Evolutionary conservation across 30 jellyfish, hydroid and myxozoan genomes (phyloP).

Genomic region (Aurelia coerulea): DNA sequence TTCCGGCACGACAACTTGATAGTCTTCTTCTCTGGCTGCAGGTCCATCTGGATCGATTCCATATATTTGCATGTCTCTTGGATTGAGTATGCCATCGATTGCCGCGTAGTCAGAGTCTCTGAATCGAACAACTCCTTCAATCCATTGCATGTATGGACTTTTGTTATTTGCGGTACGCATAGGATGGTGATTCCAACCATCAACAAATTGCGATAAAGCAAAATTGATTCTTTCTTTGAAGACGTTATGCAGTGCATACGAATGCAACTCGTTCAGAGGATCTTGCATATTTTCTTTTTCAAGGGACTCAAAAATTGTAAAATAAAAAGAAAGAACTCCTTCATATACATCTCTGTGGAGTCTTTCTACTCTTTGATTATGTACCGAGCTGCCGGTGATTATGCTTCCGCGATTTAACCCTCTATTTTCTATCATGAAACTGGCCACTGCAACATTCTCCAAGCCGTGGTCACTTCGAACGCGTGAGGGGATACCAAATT

Average conservation of each 20-base stretch:
- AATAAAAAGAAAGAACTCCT: slow-evolving; percentile 31
- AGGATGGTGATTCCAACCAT: too few relatives aligned
- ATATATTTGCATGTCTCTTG: not conserved
- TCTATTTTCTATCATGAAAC: not conserved
- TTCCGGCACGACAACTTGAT: slow-evolving; percentile 20
- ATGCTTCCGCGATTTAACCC: slow-evolving; percentile 17
- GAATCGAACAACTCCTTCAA: slow-evolving; percentile 6
- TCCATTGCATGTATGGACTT: slow-evolving; percentile 11
- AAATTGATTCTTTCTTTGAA: slow-evolving; percentile 2
- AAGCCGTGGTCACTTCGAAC: slow-evolving; percentile 36
- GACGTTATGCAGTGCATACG: not conserved
- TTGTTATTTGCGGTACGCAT: too few relatives aligned
- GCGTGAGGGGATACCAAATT: slow-evolving; percentile 29
- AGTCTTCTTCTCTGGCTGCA: slow-evolving; percentile 6
- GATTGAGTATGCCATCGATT: not conserved
- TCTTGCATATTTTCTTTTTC: not conserved
- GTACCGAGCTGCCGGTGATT: slow-evolving; percentile 30
- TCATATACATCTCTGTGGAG: slow-evolving; percentile 19
- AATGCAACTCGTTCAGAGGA: slow-evolving; percentile 17
- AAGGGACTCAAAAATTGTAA: not conserved
- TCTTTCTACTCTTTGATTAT: not conserved
- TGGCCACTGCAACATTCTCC: slow-evolving; percentile 23
- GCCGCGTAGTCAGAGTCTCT: not conserved
- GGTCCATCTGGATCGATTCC: slow-evolving; percentile 9
- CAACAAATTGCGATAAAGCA: slow-evolving; percentile 7